These are phyloP conservation scores for Pseudomugil gertrudae DNA, from an alignment of 2,797 vertebrate species.

Conservation along the genomic window DNA sequence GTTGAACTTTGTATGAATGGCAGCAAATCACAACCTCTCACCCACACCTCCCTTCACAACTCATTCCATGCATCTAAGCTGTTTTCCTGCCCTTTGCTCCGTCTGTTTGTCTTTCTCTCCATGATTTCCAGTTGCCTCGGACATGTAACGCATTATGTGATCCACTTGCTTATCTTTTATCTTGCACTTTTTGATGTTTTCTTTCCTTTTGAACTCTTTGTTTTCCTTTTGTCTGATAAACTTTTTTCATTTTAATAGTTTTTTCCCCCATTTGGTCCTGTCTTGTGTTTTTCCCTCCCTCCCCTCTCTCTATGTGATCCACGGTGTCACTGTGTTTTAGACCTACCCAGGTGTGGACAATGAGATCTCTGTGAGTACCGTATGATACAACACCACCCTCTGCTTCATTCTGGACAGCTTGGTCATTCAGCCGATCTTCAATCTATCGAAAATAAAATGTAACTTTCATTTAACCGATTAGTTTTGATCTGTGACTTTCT, in stretches of 20 bases:
- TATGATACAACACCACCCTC: constrained; percentile 61
- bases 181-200: constrained; percentile 49
- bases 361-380: constrained; percentile 88
- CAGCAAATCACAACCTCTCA: constrained; percentile 38
- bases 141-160: constrained; percentile 45
- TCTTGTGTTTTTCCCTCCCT: constrained; percentile 53
- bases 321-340: constrained; percentile 83
- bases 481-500: constrained; percentile 21
- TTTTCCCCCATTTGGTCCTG: constrained; percentile 71
- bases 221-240: constrained; percentile 53
- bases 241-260: constrained; percentile 61
- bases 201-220: constrained; percentile 66
- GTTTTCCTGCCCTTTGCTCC: constrained; percentile 70
- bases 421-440: constrained; percentile 33
- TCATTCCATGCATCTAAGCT: constrained; percentile 42
- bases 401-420: constrained; percentile 64
- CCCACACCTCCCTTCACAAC: constrained; percentile 39
- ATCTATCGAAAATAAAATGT: constrained; percentile 20
- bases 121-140: constrained; percentile 59
- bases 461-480: constrained; percentile 23
- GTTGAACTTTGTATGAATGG: constrained; percentile 44
- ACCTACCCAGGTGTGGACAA: constrained; percentile 86
- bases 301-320: constrained; percentile 53
- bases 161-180: constrained; percentile 53
- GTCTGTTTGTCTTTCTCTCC: constrained; percentile 67